These are phyloP conservation scores for Sphaerophoria taeniata DNA, from an alignment of 2,888 invertebrate species.

Conservation along the genomic window DNA sequence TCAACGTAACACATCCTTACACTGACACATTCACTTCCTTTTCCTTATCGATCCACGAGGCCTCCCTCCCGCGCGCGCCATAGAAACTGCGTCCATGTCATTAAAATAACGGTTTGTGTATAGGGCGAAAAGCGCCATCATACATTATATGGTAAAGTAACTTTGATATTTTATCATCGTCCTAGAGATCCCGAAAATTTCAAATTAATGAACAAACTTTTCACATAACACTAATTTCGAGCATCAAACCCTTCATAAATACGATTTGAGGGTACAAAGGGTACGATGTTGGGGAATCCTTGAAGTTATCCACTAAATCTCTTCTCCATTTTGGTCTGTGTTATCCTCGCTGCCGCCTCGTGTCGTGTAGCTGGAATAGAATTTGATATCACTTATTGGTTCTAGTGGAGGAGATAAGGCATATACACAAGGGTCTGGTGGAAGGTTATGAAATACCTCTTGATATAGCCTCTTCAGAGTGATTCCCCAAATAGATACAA, in stretches of 20 bases:
- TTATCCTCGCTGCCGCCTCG: background rate
- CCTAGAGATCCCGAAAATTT: constrained; percentile 60
- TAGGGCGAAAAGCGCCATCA: background rate
- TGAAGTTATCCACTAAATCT: constrained; percentile 39
- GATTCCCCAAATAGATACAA: constrained; percentile 51
- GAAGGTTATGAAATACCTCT: constrained; percentile 29
- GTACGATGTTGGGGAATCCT: background rate
- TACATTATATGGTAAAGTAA: constrained; percentile 49
- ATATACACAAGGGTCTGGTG: background rate
- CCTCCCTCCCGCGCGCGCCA: background rate
- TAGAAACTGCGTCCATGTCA: constrained; percentile 17
- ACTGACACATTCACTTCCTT: background rate
- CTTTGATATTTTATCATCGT: constrained; percentile 65
- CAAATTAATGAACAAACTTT: constrained; percentile 72
- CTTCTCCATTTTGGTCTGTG: background rate
- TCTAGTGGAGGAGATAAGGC: constrained; percentile 26
- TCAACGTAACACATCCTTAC: background rate
- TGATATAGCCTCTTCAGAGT: constrained; percentile 42
- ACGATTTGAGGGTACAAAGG: background rate
- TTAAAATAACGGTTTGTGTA: constrained; percentile 17
- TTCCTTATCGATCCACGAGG: background rate
- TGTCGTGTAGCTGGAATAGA: background rate
- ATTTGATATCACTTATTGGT: constrained; percentile 61
- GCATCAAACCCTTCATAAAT: constrained; percentile 47
- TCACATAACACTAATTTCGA: constrained; percentile 70